Evolutionary conservation across 2,888 invertebrate species (phyloP).

Genomic region (Harpalus rufipes): DNA sequence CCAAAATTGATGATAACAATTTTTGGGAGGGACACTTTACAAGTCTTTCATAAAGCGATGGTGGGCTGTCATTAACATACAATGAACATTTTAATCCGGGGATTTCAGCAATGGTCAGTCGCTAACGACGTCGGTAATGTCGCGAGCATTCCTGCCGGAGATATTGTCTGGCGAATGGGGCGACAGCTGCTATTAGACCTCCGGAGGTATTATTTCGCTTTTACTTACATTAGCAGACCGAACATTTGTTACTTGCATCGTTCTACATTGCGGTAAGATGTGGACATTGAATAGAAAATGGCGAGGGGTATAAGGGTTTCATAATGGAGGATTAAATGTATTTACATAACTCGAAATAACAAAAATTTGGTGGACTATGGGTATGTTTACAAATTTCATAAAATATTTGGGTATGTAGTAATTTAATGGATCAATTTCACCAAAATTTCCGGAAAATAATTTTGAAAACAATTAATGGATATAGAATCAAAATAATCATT

Average conservation of each 20-base stretch:
- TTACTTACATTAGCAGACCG: conserved; percentile 34
- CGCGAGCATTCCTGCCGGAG: conserved; percentile 23
- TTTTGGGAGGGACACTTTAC: conserved; percentile 53
- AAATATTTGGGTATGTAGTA: no score
- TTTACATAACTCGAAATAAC: not conserved
- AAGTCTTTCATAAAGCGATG: conserved; percentile 37
- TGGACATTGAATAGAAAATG: conserved; percentile 34
- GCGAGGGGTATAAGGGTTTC: not conserved
- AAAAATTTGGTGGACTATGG: no score
- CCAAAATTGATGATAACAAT: conserved; percentile 58
- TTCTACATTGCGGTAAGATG: conserved; percentile 14
- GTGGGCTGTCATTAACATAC: conserved; percentile 48
- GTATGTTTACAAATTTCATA: no score
- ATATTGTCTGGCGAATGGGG: conserved; percentile 51
- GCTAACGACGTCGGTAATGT: conserved; percentile 58
- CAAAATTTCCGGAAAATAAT: no score
- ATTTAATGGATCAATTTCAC: no score
- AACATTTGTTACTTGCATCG: conserved; percentile 7
- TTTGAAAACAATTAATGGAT: no score
- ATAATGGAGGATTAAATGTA: not conserved
- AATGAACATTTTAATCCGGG: conserved; percentile 59
- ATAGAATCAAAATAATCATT: no score
- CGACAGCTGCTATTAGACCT: conserved; percentile 37
- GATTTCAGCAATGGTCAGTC: conserved; percentile 56
- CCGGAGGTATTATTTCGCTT: conserved; percentile 47